phyloP scores from a whole-genome alignment of 1,140 invertebrate species.

The Drosophila ananassae region DNA sequence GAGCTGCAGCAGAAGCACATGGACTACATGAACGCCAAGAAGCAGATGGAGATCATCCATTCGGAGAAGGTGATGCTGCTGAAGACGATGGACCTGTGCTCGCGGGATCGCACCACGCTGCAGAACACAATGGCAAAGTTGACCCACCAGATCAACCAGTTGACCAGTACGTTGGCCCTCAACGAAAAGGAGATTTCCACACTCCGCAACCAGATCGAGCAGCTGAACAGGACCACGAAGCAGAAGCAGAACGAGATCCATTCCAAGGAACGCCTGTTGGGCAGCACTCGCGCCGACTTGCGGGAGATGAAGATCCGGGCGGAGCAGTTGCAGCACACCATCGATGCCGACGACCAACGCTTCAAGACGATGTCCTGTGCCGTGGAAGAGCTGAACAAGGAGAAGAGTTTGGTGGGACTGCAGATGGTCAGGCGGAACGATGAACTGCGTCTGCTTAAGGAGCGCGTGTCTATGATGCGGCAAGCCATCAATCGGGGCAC shows the following conservation, averaged over 20 bases:
- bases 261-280: conserved; percentile 70
- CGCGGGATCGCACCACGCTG: conserved; percentile 87
- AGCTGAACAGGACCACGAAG: conserved; percentile 88
- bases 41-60: conserved; percentile 86
- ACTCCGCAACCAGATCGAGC: conserved; percentile 84
- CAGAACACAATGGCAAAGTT: conserved; percentile 85
- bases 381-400: conserved; percentile 87
- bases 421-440: conserved; percentile 90
- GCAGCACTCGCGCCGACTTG: conserved; percentile 85
- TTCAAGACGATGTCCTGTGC: conserved; percentile 86
- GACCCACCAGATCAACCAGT: conserved; percentile 59
- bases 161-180: conserved; percentile 26
- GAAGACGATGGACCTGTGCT: conserved; percentile 86
- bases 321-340: conserved; percentile 80
- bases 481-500: conserved; percentile 87
- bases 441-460: conserved; percentile 88
- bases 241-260: conserved; percentile 85
- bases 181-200: conserved; percentile 46
- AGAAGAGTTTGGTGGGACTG: conserved; percentile 89
- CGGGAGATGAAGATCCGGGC: conserved; percentile 85
- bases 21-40: conserved; percentile 86
- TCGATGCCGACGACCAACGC: conserved; percentile 85
- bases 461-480: conserved; percentile 89
- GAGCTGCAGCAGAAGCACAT: conserved; percentile 86
- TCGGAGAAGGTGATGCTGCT: conserved; percentile 87